These are phyloP conservation scores for Cygnus atratus DNA, from an alignment of 2,113 vertebrate genomes.

Conservation along the genomic window DNA sequence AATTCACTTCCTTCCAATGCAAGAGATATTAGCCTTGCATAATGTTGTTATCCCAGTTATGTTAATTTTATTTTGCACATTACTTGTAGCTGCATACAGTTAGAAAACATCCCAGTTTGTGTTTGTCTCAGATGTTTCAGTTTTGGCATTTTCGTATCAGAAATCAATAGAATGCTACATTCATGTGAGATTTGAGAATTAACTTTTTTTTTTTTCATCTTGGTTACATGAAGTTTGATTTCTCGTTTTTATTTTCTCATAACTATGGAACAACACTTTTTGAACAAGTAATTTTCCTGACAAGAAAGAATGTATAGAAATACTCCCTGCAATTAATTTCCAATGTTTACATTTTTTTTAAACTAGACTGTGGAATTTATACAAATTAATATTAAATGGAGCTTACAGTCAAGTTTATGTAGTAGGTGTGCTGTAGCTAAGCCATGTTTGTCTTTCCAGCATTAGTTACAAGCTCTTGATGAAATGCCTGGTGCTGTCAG, in stretches of 20 bases:
- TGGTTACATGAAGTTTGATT: constrained; percentile 26
- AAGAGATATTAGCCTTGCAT: constrained; percentile 20
- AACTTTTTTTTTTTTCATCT: neutral
- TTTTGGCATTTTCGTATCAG: constrained; percentile 21
- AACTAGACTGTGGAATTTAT: constrained; percentile 81
- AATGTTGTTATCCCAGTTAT: constrained; percentile 27
- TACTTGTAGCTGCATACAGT: constrained; percentile 56
- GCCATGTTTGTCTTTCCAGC: constrained; percentile 66
- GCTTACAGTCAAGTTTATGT: constrained; percentile 64
- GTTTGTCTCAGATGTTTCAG: constrained; percentile 61
- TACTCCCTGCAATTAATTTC: constrained; percentile 78
- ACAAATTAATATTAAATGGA: constrained; percentile 68
- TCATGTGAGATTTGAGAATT: neutral
- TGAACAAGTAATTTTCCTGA: constrained; percentile 74
- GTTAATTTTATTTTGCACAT: constrained; percentile 74
- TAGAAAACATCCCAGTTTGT: constrained; percentile 52
- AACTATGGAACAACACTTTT: constrained; percentile 53
- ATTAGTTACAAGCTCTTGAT: constrained; percentile 67
- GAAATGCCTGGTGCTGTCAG: constrained; percentile 53
- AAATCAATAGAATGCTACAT: neutral
- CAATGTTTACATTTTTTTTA: constrained; percentile 85
- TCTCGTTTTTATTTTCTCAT: constrained; percentile 28
- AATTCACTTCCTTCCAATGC: constrained; percentile 42
- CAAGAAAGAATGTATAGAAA: constrained; percentile 85
- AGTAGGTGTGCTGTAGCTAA: constrained; percentile 66